Evolutionary conservation across 2,797 vertebrate genomes (phyloP).

Genomic region (Spizella passerina): DNA sequence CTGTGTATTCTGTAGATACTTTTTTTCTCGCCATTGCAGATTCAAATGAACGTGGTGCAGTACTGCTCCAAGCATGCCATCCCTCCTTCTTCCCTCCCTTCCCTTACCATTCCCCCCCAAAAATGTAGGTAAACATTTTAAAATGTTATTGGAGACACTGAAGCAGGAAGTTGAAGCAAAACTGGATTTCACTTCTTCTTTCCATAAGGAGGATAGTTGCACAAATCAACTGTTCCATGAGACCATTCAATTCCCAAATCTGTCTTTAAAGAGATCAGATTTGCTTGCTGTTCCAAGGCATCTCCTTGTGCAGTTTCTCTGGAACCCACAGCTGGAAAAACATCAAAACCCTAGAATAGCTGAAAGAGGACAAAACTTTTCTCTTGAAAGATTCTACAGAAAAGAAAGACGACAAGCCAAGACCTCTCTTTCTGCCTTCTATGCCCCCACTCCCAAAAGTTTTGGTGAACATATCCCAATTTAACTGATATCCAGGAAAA

Average conservation of each 20-base stretch:
- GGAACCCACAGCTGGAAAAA: background rate
- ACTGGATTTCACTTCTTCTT: background rate
- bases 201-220: background rate
- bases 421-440: background rate
- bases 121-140: background rate
- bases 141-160: background rate
- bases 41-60: background rate
- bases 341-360: fast-evolving
- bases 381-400: background rate
- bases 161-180: background rate
- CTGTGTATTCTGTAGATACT: background rate
- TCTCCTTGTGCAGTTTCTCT: background rate
- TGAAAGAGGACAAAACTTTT: background rate
- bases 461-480: background rate
- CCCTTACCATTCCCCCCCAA: background rate
- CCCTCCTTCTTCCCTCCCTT: background rate
- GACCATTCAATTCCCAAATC: background rate
- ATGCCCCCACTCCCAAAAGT: background rate
- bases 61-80: background rate
- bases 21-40: background rate
- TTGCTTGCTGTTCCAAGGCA: background rate
- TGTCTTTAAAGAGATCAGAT: background rate
- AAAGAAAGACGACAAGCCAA: background rate
- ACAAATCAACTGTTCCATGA: background rate
- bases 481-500: background rate